phyloP scores from a whole-genome alignment of 2,888 invertebrate genomes.

The Pseudococcus jackbeardsleyi region DNA sequence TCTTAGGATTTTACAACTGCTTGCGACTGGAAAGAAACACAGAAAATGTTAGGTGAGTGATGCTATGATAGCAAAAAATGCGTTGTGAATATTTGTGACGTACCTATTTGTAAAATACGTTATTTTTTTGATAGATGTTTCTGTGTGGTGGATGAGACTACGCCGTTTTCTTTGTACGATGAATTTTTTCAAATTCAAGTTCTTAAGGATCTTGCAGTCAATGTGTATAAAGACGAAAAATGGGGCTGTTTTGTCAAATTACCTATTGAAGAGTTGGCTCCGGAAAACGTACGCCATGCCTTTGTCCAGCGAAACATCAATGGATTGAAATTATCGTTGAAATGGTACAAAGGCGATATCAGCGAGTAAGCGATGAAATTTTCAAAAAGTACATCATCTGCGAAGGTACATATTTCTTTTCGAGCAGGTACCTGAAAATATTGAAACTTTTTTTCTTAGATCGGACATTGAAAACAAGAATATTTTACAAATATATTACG shows the following conservation, averaged over 20 bases:
- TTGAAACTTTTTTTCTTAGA: background rate
- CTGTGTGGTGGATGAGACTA: background rate
- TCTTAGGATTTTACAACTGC: conserved; percentile 61
- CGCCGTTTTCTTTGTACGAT: conserved; percentile 70
- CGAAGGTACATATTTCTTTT: too few relatives aligned
- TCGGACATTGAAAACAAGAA: conserved; percentile 20
- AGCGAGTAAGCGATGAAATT: background rate
- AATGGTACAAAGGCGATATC: conserved; percentile 60
- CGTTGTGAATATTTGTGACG: background rate
- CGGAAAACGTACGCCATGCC: conserved; percentile 51
- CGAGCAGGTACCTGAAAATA: too few relatives aligned
- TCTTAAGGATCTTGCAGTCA: conserved; percentile 82
- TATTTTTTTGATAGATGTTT: conserved; percentile 25
- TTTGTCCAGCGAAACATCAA: conserved; percentile 44
- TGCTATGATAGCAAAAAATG: too few relatives aligned
- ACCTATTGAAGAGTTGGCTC: conserved; percentile 47
- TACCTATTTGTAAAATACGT: background rate
- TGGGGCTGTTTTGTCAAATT: conserved; percentile 74
- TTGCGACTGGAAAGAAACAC: conserved; percentile 55
- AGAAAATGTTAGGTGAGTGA: conserved; percentile 56
- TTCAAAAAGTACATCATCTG: background rate
- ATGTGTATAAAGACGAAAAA: conserved; percentile 78
- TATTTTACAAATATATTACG: conserved; percentile 53
- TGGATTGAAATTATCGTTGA: conserved; percentile 53
- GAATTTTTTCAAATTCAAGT: conserved; percentile 78